Conservation (phyloP, 1,140 invertebrate species). For the Diploscapter pachys region DNA sequence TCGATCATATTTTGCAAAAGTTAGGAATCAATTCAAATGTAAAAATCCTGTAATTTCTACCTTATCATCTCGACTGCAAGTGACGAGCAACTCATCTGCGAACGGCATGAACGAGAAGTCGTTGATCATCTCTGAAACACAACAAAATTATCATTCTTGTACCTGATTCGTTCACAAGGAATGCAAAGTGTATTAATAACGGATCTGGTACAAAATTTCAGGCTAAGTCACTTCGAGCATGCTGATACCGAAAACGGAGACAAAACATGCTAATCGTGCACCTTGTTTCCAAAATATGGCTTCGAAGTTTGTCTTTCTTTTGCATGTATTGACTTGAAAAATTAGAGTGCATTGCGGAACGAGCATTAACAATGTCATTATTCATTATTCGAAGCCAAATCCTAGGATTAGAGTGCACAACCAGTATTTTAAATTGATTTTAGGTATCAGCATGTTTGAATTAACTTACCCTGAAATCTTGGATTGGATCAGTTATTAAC, state of each 20-base stretch:
- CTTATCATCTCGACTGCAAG: slow-evolving; percentile 58
- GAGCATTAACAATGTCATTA: too few relatives aligned
- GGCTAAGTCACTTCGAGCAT: not conserved
- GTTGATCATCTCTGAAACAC: slow-evolving; percentile 59
- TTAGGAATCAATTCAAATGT: not conserved
- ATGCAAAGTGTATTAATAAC: not conserved
- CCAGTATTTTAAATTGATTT: too few relatives aligned
- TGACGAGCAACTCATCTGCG: slow-evolving; percentile 59
- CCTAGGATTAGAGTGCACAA: too few relatives aligned
- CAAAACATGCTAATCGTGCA: not conserved
- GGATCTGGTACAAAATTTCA: not conserved
- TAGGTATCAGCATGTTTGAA: too few relatives aligned
- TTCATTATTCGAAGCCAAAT: too few relatives aligned
- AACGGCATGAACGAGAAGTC: slow-evolving; percentile 61
- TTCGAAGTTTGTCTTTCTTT: too few relatives aligned
- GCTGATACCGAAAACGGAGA: not conserved
- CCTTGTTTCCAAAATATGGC: not conserved
- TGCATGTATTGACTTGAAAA: too few relatives aligned
- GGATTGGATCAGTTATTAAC: too few relatives aligned
- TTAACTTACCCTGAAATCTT: too few relatives aligned
- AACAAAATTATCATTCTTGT: not conserved
- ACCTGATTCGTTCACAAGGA: not conserved
- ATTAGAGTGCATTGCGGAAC: too few relatives aligned
- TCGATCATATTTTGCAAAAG: too few relatives aligned
- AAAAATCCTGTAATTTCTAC: slow-evolving; percentile 41